Evolutionary conservation across 2,888 invertebrate species (phyloP).

Genomic region (Nephrotoma guestfalica): DNA sequence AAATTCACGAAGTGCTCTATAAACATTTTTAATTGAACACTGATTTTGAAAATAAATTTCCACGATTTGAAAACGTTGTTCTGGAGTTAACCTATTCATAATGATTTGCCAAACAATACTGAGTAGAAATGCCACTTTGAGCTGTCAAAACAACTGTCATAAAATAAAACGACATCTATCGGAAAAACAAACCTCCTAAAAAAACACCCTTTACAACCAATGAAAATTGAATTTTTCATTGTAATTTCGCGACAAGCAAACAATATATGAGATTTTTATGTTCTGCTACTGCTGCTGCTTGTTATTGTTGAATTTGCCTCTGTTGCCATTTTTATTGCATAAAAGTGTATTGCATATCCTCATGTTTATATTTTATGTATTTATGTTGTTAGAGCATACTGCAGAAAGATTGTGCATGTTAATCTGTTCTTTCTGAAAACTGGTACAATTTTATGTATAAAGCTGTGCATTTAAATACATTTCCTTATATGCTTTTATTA

Average conservation of each 20-base stretch:
- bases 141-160: no score
- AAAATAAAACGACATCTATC: no score
- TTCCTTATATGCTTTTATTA: not conserved
- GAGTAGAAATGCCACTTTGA: no score
- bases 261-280: not conserved
- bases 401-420: not conserved
- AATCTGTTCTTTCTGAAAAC: not conserved
- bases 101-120: no score
- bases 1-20: no score
- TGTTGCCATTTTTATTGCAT: not conserved
- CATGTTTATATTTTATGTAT: not conserved
- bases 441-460: not conserved
- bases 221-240: not conserved
- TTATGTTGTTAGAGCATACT: not conserved
- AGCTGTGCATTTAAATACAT: not conserved
- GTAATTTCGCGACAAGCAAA: not conserved
- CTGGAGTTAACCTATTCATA: no score
- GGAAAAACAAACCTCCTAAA: no score
- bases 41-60: no score
- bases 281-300: not conserved
- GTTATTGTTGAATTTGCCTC: not conserved
- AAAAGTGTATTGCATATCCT: not conserved
- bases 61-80: no score
- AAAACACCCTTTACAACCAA: not conserved
- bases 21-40: no score